Conservation (phyloP, 30 jellyfish, hydroid and myxozoan genomes). For the Cassiopea xamachana region DNA sequence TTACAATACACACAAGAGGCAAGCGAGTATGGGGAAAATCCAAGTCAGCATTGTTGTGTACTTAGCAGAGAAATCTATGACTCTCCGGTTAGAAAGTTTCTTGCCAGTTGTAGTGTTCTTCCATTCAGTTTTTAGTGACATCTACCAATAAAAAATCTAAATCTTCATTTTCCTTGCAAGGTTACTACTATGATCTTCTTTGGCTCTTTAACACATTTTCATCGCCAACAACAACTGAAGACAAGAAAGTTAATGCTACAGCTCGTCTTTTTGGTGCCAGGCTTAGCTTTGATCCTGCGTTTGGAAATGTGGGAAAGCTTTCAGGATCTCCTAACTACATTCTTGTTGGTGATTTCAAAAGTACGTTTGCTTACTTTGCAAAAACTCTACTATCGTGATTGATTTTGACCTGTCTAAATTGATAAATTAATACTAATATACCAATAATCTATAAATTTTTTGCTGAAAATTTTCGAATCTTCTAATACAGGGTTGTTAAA, state of each 20-base stretch:
- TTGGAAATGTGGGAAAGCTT: constrained; percentile 48
- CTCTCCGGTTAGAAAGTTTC: too few relatives aligned
- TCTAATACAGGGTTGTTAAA: background rate
- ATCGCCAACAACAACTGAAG: constrained; percentile 23
- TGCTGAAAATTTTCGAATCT: background rate
- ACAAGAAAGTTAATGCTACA: constrained; percentile 53
- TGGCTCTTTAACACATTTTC: constrained; percentile 60
- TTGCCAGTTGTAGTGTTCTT: too few relatives aligned
- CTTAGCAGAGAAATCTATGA: too few relatives aligned
- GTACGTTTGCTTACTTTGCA: constrained; percentile 3
- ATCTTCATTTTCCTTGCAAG: constrained; percentile 7
- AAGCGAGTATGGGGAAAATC: too few relatives aligned
- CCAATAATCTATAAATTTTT: too few relatives aligned
- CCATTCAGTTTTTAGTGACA: too few relatives aligned
- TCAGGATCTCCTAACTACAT: constrained; percentile 59
- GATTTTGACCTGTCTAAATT: background rate
- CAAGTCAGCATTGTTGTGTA: too few relatives aligned
- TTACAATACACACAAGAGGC: too few relatives aligned
- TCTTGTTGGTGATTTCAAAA: constrained; percentile 55
- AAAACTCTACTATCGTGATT: background rate
- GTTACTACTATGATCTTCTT: constrained; percentile 33
- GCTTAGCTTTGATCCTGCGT: constrained; percentile 36
- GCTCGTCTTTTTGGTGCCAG: constrained; percentile 60
- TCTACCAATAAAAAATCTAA: too few relatives aligned
- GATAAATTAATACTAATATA: too few relatives aligned